phyloP scores from a whole-genome alignment of 2,113 vertebrate species.

The Colaptes auratus region DNA sequence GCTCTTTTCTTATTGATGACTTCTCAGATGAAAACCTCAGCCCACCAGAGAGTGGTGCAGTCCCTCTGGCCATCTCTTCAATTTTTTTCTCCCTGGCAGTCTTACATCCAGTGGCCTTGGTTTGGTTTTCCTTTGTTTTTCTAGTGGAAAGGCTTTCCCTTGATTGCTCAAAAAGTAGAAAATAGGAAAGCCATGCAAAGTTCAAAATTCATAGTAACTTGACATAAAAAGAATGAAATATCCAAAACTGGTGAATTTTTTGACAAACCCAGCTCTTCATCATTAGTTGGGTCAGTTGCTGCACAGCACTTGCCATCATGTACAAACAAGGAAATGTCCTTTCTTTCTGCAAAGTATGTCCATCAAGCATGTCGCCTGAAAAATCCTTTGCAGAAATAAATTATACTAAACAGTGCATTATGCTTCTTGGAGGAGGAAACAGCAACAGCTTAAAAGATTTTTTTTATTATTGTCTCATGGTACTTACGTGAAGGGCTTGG shows the following conservation, averaged over 20 bases:
- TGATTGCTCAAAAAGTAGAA: background rate
- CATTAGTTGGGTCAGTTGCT: background rate
- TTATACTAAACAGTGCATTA: background rate
- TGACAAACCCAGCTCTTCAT: background rate
- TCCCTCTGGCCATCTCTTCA: background rate
- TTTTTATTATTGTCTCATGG: background rate
- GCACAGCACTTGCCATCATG: background rate
- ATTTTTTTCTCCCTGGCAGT: background rate
- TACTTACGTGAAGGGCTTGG: background rate
- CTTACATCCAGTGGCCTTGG: background rate
- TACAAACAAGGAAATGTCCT: background rate
- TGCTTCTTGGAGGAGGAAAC: background rate
- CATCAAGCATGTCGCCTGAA: background rate
- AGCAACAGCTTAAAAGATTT: background rate
- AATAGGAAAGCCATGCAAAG: background rate
- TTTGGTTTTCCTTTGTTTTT: background rate
- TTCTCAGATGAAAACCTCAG: background rate
- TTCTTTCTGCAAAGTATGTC: background rate
- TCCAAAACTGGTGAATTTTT: background rate
- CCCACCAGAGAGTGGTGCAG: accelerated
- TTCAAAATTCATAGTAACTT: background rate
- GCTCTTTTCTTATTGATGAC: background rate
- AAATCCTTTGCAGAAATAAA: background rate
- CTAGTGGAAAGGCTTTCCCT: background rate
- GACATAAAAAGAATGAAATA: background rate